Base-by-base conservation (phyloP, 1,140 invertebrate genomes). In the Drosophila suzukii region DNA sequence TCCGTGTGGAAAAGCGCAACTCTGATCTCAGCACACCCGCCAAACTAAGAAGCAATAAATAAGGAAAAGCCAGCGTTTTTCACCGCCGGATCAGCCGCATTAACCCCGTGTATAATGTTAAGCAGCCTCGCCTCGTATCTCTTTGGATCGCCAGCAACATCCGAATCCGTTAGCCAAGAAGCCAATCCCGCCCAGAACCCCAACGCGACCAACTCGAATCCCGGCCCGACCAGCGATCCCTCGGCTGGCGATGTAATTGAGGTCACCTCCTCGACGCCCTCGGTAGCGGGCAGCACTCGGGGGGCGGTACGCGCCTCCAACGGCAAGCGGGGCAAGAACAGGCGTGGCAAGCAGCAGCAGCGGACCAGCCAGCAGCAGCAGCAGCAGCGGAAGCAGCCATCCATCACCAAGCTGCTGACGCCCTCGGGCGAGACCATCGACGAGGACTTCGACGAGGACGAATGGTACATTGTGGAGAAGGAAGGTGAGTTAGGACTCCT, bases 401-500 rank as follows among this genome's bases (percentile, higher is more conserved):
- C 62, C 6, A 57, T 86, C 47, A 83, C 83, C 62, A 86, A 86
- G 66, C 57, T 86, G 20, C 53, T 86, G n/a, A 88, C 79, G 38
- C 72, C 82, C 32, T 55, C 67, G 61, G 67, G 75, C n/a, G 65
- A 73, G n/a, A 46, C 55, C 50, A 72, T 68, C 34, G 79, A 88
- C 43, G 79, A 83, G 57, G 83, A 88, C 51, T 76, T 91, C 27
- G 81, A 92, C 66, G 91, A 92, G 75, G 86, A 92, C 80, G 91
- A 91, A 63, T 92, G 91, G 91, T 88, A 84, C 49, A 85, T 92
- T 57, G 88, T 92, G 44, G 85, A 92, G 38, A 92, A 91, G 68
- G 84, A 91, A 41, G 91, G 91, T 92, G 58, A 72, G 90, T 82
- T 47, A 12, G 0, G 17, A 3, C 5, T 2, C 4, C 13, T 17